These are phyloP conservation scores for Apeltes quadracus DNA, from an alignment of 2,113 vertebrate species.

Conservation along the genomic window DNA sequence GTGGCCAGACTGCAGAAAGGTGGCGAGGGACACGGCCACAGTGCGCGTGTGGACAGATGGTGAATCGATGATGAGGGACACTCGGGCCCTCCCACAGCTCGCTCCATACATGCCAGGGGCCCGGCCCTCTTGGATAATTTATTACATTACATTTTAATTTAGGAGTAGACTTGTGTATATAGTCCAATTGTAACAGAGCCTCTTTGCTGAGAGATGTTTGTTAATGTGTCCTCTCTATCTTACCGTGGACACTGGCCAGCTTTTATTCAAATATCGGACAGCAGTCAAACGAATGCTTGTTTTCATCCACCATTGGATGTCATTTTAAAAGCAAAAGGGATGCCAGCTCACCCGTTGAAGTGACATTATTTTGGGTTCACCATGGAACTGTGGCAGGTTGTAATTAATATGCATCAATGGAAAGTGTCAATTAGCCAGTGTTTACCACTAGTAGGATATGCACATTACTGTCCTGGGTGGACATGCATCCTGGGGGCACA, in stretches of 20 bases:
- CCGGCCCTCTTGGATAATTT: conserved; percentile 49
- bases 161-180: conserved; percentile 12
- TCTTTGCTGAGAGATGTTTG: conserved; percentile 19
- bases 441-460: background rate
- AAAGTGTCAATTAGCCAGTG: conserved; percentile 3
- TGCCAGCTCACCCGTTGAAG: background rate
- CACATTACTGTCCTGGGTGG: background rate
- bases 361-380: background rate
- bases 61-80: conserved; percentile 29
- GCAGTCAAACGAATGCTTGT: background rate
- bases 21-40: conserved; percentile 31
- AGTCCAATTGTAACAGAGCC: conserved; percentile 19
- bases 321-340: background rate
- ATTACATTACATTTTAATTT: conserved; percentile 1
- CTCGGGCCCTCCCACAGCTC: background rate
- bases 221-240: conserved; percentile 6
- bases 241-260: background rate
- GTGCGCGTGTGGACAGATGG: conserved; percentile 56
- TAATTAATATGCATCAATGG: background rate
- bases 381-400: background rate
- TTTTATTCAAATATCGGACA: background rate
- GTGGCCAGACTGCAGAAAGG: conserved; percentile 22
- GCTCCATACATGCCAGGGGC: conserved; percentile 18
- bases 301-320: background rate
- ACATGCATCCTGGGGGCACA: conserved; percentile 3